Evolutionary conservation across 2,113 vertebrate genomes (phyloP).

Genomic region (Vombatus ursinus): DNA sequence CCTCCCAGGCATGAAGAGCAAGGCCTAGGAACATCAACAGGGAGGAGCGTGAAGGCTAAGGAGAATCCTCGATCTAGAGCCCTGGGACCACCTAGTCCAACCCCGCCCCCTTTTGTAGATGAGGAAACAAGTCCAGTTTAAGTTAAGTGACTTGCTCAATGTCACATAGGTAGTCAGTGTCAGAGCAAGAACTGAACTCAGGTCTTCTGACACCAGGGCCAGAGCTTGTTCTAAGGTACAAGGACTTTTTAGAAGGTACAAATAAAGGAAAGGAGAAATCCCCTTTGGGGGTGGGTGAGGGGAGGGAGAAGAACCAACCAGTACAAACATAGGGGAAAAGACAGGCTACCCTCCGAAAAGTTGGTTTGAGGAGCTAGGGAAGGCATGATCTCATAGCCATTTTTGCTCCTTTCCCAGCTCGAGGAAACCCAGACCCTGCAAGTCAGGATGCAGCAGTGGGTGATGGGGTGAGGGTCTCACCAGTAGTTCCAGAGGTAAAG

Average conservation of each 20-base stretch:
- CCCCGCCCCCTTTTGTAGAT: background rate
- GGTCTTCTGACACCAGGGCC: background rate
- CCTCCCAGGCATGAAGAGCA: background rate
- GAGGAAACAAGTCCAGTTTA: background rate
- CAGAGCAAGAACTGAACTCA: background rate
- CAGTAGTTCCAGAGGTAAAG: conserved; percentile 86
- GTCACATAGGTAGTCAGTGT: background rate
- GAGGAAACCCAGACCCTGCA: too few relatives aligned
- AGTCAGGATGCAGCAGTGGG: background rate
- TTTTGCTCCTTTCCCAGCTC: too few relatives aligned
- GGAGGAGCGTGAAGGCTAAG: background rate
- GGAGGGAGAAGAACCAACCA: background rate
- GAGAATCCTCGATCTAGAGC: fast-evolving
- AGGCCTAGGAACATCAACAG: background rate
- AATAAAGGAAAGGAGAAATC: background rate
- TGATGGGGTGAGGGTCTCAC: background rate
- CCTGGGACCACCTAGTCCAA: too few relatives aligned
- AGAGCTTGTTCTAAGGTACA: background rate
- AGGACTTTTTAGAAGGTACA: too few relatives aligned
- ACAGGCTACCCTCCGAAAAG: background rate
- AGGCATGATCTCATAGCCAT: background rate
- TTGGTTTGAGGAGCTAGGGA: background rate
- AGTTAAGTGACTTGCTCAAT: background rate
- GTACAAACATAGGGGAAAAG: background rate
- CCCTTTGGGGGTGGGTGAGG: background rate